These are phyloP conservation scores for Myotis lucifugus DNA, from an alignment of 2,113 vertebrate genomes.

Conservation along the genomic window DNA sequence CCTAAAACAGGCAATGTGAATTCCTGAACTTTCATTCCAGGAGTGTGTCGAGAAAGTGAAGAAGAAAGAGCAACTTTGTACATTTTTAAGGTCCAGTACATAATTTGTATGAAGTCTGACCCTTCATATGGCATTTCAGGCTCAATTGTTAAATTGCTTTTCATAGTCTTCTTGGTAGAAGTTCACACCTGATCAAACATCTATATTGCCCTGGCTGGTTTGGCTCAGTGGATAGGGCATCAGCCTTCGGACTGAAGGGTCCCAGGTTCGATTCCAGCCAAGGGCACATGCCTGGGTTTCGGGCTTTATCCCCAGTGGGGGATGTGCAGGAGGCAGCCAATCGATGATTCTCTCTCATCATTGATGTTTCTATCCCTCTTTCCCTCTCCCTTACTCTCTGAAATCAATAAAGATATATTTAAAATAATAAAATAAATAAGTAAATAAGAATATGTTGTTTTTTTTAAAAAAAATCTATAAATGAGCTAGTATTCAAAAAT, in stretches of 20 bases:
- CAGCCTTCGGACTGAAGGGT: too few relatives aligned
- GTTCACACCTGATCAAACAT: conserved; percentile 78
- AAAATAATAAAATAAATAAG: too few relatives aligned
- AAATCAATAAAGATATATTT: too few relatives aligned
- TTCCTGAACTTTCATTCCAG: conserved; percentile 60
- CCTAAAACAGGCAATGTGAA: not conserved
- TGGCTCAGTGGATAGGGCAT: too few relatives aligned
- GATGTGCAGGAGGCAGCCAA: too few relatives aligned
- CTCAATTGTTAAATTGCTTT: conserved; percentile 63
- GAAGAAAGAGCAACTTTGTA: conserved; percentile 69
- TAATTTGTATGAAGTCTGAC: conserved; percentile 67
- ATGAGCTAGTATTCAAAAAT: conserved; percentile 60
- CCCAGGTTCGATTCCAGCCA: too few relatives aligned
- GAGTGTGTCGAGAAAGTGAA: conserved; percentile 51
- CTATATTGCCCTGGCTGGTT: conserved; percentile 9
- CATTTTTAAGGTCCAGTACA: conserved; percentile 57
- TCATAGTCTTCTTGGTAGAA: conserved; percentile 68
- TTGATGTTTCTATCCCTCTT: too few relatives aligned
- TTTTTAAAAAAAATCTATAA: conserved; percentile 38
- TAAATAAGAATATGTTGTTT: too few relatives aligned
- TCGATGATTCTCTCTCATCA: too few relatives aligned
- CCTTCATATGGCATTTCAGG: conserved; percentile 55
- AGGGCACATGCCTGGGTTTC: too few relatives aligned
- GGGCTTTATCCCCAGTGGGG: too few relatives aligned
- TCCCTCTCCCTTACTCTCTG: too few relatives aligned